These are phyloP conservation scores for Pyrrhosoma nymphula DNA, from an alignment of 2,888 invertebrate species.

Conservation along the genomic window DNA sequence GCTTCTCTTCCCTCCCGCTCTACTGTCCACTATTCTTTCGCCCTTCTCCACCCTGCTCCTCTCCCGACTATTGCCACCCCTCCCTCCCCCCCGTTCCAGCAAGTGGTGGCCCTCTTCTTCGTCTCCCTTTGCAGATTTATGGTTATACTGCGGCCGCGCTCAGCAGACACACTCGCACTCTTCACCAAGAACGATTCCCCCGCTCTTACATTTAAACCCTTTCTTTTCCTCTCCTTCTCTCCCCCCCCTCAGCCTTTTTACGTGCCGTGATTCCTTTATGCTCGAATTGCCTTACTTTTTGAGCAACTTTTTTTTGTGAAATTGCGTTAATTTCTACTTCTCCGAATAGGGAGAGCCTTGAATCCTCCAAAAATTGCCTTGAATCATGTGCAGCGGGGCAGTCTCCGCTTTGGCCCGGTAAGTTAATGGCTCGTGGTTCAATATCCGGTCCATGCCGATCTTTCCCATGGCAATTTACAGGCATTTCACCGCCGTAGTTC, in stretches of 20 bases:
- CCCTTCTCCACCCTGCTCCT: background rate
- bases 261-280: too few species aligned
- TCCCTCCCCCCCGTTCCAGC: background rate
- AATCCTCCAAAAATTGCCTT: too few species aligned
- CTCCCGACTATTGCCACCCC: background rate
- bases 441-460: too few species aligned
- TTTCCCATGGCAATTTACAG: too few species aligned
- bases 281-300: background rate
- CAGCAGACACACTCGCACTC: background rate
- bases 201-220: background rate
- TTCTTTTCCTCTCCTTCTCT: background rate
- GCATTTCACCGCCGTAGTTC: too few species aligned
- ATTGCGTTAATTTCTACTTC: background rate
- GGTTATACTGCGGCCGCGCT: slow-evolving; percentile 53
- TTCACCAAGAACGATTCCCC: background rate
- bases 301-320: background rate
- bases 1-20: background rate
- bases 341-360: too few species aligned
- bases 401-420: too few species aligned
- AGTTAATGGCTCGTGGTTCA: too few species aligned
- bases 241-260: background rate
- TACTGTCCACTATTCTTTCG: too few species aligned
- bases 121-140: slow-evolving; percentile 61
- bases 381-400: too few species aligned
- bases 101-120: background rate